phyloP scores from a whole-genome alignment of 2,113 vertebrate genomes.

The Chaetodon auriga region DNA sequence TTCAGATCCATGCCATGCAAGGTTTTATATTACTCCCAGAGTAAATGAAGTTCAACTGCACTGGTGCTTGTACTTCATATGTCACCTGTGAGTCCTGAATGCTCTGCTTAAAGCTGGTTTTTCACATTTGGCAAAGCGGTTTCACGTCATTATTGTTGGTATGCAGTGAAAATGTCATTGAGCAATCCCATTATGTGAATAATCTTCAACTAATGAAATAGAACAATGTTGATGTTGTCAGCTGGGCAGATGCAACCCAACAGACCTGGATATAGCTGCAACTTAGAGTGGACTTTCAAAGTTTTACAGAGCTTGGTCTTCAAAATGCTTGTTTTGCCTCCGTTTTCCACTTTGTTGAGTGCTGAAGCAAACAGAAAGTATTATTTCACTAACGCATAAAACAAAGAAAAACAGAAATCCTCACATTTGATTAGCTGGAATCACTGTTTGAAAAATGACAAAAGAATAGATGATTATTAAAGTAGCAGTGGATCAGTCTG shows the following conservation, averaged over 20 bases:
- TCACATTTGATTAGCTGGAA: neutral
- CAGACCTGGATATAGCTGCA: neutral
- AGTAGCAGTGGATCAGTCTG: neutral
- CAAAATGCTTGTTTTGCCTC: too few relatives aligned
- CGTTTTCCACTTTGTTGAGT: too few relatives aligned
- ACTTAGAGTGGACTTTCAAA: too few relatives aligned
- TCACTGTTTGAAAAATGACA: neutral
- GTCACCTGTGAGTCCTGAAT: neutral
- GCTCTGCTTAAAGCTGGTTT: neutral
- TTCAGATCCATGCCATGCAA: slow-evolving; percentile 16
- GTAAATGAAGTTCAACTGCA: slow-evolving; percentile 18
- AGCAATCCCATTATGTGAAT: neutral
- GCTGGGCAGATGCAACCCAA: neutral
- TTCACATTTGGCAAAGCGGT: neutral
- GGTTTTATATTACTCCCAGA: slow-evolving; percentile 23
- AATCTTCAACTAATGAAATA: neutral
- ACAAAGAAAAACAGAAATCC: neutral
- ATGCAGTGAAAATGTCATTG: neutral
- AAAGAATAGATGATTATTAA: neutral
- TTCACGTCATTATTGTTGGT: neutral
- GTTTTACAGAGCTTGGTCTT: too few relatives aligned
- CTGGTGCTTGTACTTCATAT: neutral
- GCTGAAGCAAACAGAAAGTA: too few relatives aligned
- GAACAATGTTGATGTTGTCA: neutral
- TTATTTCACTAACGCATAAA: too few relatives aligned